A percentile compares a stretch with the other conserved stretches of the same genome.
Conservation (phyloP, 2,888 invertebrate species). For the Bimastos eiseni region DNA sequence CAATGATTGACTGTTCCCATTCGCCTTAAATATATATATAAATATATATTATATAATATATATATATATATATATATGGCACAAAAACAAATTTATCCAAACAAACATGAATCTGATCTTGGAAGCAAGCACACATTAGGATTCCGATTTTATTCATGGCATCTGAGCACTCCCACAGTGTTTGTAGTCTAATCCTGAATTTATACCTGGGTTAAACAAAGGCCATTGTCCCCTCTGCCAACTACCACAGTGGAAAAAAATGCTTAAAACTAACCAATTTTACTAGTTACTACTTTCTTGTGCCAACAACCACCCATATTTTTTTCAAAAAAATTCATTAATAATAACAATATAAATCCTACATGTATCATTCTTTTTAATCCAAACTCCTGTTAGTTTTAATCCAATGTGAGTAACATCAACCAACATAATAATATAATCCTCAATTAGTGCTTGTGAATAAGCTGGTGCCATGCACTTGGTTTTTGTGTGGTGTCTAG, state of each 20-base stretch:
- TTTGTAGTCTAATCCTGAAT: neutral
- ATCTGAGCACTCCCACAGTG: neutral
- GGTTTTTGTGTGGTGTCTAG: no score
- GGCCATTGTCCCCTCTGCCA: neutral
- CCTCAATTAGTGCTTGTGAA: no score
- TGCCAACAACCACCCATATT: neutral
- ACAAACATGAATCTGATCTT: neutral
- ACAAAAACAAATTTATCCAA: neutral
- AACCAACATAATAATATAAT: neutral
- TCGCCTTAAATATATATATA: slow-evolving; percentile 67
- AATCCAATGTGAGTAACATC: neutral
- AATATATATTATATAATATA: no score
- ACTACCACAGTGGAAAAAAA: neutral
- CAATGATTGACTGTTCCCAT: slow-evolving; percentile 84
- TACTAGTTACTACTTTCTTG: neutral
- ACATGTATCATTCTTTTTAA: neutral
- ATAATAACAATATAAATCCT: neutral
- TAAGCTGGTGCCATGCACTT: no score
- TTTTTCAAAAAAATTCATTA: neutral
- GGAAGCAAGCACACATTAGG: neutral
- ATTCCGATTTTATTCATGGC: neutral
- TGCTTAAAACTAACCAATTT: neutral
- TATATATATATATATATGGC: no score
- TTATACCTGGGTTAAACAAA: neutral
- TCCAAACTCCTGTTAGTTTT: neutral